phyloP scores from a whole-genome alignment of 2,888 invertebrate genomes.

The Apotomis betuletana region DNA sequence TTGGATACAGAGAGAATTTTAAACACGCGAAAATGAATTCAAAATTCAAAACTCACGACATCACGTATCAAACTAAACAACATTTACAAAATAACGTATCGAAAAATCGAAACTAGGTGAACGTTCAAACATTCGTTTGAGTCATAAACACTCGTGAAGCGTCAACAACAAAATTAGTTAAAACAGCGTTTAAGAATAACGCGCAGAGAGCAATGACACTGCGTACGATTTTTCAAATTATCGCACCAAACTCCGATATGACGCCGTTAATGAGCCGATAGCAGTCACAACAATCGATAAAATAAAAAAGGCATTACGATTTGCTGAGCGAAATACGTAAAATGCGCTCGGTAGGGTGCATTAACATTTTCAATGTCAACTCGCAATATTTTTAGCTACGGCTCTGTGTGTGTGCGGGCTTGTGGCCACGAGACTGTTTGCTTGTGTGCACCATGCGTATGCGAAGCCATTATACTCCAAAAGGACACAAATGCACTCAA shows the following conservation, averaged over 20 bases:
- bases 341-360: slow-evolving; percentile 77
- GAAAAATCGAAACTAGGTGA: too few relatives aligned
- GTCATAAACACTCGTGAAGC: slow-evolving; percentile 20
- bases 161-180: slow-evolving; percentile 29
- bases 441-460: slow-evolving; percentile 51
- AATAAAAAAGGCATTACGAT: slow-evolving; percentile 51
- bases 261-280: slow-evolving; percentile 62
- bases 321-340: slow-evolving; percentile 67
- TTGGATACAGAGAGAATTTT: too few relatives aligned
- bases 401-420: slow-evolving; percentile 70
- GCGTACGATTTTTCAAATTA: slow-evolving; percentile 64
- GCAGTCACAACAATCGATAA: slow-evolving; percentile 74
- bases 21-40: too few relatives aligned
- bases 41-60: too few relatives aligned
- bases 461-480: slow-evolving; percentile 15
- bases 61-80: too few relatives aligned
- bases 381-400: slow-evolving; percentile 81
- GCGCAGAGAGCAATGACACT: slow-evolving; percentile 61
- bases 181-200: neutral
- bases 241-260: slow-evolving; percentile 61
- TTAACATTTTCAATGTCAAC: slow-evolving; percentile 83
- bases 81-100: too few relatives aligned
- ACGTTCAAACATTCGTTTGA: neutral
- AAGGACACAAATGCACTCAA: slow-evolving; percentile 1
- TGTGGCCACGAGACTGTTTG: slow-evolving; percentile 51